Evolutionary conservation across 1,140 invertebrate genomes (phyloP).

Genomic region (Cotesia vestalis): DNA sequence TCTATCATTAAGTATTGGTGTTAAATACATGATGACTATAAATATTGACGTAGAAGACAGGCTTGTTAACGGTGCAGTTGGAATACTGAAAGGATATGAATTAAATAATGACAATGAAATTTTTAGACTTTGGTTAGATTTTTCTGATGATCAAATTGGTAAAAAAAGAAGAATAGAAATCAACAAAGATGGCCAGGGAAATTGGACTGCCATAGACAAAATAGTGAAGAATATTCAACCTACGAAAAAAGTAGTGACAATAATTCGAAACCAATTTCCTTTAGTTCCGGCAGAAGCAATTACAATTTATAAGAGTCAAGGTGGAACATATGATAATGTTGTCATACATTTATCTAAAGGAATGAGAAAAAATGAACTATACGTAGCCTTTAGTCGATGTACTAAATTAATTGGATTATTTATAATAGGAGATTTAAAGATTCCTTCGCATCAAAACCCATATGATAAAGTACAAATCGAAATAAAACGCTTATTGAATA

Average conservation of each 20-base stretch:
- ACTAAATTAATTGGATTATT: slow-evolving; percentile 31
- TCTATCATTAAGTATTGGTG: slow-evolving; percentile 30
- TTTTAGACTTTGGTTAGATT: slow-evolving; percentile 24
- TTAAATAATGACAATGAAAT: slow-evolving; percentile 18
- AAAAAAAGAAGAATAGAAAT: slow-evolving; percentile 17
- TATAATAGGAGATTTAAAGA: slow-evolving; percentile 27
- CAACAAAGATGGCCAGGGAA: background rate
- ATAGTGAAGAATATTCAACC: background rate
- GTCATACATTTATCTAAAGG: slow-evolving; percentile 29
- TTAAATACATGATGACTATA: slow-evolving; percentile 33
- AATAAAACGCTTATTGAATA: slow-evolving; percentile 13
- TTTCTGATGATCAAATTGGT: slow-evolving; percentile 15
- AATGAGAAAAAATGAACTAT: slow-evolving; percentile 22
- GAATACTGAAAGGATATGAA: slow-evolving; percentile 10
- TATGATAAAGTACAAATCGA: slow-evolving; percentile 25
- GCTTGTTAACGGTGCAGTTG: slow-evolving; percentile 37
- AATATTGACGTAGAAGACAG: slow-evolving; percentile 40
- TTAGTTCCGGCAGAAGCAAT: slow-evolving; percentile 41
- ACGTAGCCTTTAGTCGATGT: slow-evolving; percentile 38
- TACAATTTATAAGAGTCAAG: slow-evolving; percentile 45
- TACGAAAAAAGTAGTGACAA: background rate
- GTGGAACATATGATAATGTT: slow-evolving; percentile 40
- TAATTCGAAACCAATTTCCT: background rate
- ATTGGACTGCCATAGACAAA: background rate
- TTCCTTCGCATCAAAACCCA: slow-evolving; percentile 15